Base-by-base conservation (phyloP, 2,888 invertebrate species). In the Panzeria rudis region DNA sequence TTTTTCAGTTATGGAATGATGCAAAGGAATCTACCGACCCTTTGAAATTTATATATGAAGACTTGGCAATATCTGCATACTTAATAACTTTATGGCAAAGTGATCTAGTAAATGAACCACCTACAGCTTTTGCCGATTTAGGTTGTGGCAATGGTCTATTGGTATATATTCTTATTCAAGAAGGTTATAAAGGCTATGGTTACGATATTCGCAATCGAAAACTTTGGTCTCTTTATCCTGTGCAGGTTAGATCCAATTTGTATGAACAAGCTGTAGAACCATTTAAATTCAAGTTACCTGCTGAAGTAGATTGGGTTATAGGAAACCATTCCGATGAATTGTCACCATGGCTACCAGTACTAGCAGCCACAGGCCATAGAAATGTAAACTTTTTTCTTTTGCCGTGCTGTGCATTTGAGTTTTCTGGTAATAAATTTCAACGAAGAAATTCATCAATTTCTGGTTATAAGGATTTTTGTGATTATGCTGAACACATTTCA, bases 281-380 rank as follows among this genome's bases (percentile, higher is more conserved):
- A 29, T 89, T 90, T 20, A 71, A 81, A 15, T 90, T 89, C 78
- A 50, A 69, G 7, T 29, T 90, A 0, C 97, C 96, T 89, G 94
- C 95, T 9, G 94, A 95, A n/a, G 94, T 94, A 35, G 96, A 98
- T 90, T 98, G 98, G 98, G 93, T 99, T 69, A 98, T 99, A 91
- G 99, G 99, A 71, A 99, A 99, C 93, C 99, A 99, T 93, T 98
- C 98, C 15, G 99, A 99, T 93, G 99, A 99, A 92, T 93, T 99
- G n/a, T 99, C 99, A 9, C 98, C 99, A 0, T 99, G 99, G 99
- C 95, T 99, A 89, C 98, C 99, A 23, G 95, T 99, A 0, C 95
- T 99, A 88, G 96, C 99, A 32, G 95, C 97, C 0, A 94, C 94
- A 78, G 96, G 96, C 93, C 96, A 96, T 0, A 94, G 94, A 76